Conservation (phyloP, 2,888 invertebrate species). For the Hypena proboscidalis region DNA sequence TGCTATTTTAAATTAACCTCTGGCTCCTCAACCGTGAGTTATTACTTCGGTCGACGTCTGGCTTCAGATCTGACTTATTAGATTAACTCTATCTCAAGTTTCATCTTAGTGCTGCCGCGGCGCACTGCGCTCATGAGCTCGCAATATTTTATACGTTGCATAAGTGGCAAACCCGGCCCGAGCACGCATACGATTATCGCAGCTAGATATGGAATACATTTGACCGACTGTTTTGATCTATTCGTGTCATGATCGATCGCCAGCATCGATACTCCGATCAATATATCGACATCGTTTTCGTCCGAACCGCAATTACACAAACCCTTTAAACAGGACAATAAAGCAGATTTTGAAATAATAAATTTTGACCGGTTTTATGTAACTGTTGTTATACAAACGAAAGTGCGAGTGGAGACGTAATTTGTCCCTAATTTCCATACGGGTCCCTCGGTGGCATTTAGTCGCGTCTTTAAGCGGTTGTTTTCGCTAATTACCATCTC, state of each 20-base stretch:
- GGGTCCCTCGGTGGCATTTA: constrained; percentile 73
- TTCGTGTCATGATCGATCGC: constrained; percentile 59
- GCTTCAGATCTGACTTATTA: constrained; percentile 83
- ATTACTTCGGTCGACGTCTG: constrained; percentile 77
- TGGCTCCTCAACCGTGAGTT: constrained; percentile 79
- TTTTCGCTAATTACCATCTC: constrained; percentile 83
- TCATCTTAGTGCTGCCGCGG: constrained; percentile 67
- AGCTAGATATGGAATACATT: constrained; percentile 63
- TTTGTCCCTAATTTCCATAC: constrained; percentile 83
- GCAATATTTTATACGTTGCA: constrained; percentile 80
- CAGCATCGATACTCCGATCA: constrained; percentile 43
- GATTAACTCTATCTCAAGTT: constrained; percentile 81
- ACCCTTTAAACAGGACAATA: constrained; percentile 60
- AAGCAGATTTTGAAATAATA: constrained; percentile 71
- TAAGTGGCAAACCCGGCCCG: constrained; percentile 61
- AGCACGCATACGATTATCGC: constrained; percentile 70
- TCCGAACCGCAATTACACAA: constrained; percentile 55
- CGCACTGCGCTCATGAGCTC: constrained; percentile 70
- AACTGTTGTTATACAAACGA: constrained; percentile 72
- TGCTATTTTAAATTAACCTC: constrained; percentile 85
- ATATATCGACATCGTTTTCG: constrained; percentile 35
- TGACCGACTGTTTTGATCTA: constrained; percentile 67
- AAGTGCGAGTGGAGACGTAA: constrained; percentile 79
- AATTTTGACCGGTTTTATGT: constrained; percentile 69
- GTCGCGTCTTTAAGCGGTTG: constrained; percentile 70